Conservation (phyloP, 2,888 invertebrate species). For the Diadromus collaris region DNA sequence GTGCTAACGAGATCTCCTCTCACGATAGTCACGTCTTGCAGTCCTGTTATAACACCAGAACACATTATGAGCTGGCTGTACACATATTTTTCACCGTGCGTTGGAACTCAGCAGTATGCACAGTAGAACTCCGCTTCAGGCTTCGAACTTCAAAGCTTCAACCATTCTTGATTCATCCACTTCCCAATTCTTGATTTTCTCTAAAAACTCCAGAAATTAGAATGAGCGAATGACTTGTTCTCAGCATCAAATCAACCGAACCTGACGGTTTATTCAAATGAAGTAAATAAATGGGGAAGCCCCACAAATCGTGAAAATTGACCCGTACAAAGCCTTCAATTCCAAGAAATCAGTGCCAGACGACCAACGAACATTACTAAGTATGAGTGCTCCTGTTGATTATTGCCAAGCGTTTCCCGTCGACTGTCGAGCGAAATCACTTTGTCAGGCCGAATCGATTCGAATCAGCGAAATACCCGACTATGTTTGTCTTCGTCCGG, state of each 20-base stretch:
- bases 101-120: neutral
- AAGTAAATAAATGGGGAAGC: neutral
- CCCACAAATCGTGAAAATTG: neutral
- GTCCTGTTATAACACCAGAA: neutral
- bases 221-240: no score
- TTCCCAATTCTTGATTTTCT: no score
- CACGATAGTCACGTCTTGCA: neutral
- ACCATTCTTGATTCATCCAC: no score
- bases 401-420: neutral
- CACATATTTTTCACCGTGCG: neutral
- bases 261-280: no score
- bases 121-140: neutral
- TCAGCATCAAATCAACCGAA: no score
- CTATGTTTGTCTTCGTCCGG: slow-evolving; percentile 10
- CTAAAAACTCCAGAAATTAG: no score
- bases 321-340: neutral
- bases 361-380: neutral
- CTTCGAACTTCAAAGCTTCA: no score
- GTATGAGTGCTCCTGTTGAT: neutral
- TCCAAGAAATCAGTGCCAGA: neutral
- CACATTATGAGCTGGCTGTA: neutral
- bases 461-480: slow-evolving; percentile 5
- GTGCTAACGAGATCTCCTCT: neutral
- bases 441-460: slow-evolving; percentile 19
- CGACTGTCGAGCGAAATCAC: neutral